Evolutionary conservation across 2,797 vertebrate genomes (phyloP).

Genomic region (Acipenser ruthenus): DNA sequence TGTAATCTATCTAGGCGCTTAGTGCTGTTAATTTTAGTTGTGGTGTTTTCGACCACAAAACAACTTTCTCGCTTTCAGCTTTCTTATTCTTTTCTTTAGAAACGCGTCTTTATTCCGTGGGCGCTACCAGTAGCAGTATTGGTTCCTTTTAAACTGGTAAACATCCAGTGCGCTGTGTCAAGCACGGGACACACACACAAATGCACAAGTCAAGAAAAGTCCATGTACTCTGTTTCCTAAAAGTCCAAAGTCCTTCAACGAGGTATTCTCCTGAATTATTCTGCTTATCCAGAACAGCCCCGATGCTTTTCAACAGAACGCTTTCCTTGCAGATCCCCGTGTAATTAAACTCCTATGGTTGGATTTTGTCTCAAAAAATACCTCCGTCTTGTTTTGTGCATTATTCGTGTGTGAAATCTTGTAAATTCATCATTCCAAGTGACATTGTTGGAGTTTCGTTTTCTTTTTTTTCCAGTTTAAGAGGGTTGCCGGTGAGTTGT

Average conservation of each 20-base stretch:
- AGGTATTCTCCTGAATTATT: slow-evolving; percentile 38
- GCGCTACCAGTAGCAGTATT: too few relatives aligned
- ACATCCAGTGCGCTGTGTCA: too few relatives aligned
- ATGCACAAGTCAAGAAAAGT: slow-evolving; percentile 14
- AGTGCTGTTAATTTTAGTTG: too few relatives aligned
- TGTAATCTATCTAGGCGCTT: too few relatives aligned
- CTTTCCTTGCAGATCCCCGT: slow-evolving; percentile 3
- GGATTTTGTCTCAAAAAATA: slow-evolving; percentile 10
- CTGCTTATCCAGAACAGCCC: slow-evolving; percentile 3
- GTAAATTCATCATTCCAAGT: slow-evolving; percentile 30
- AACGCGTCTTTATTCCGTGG: too few relatives aligned
- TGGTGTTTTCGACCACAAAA: too few relatives aligned
- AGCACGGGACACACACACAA: too few relatives aligned
- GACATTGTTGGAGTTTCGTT: slow-evolving; percentile 27
- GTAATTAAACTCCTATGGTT: slow-evolving; percentile 4
- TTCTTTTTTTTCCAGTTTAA: background rate
- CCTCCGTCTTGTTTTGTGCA: slow-evolving; percentile 9
- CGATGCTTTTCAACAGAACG: background rate
- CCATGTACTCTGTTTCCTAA: slow-evolving; percentile 35
- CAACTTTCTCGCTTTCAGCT: too few relatives aligned
- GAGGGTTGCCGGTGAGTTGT: slow-evolving; percentile 24
- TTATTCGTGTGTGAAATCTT: slow-evolving; percentile 21
- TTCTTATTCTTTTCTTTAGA: too few relatives aligned
- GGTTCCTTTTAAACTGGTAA: too few relatives aligned
- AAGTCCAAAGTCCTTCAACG: slow-evolving; percentile 48